Evolutionary conservation across 2,888 invertebrate genomes (phyloP), one percentile per base, ranked within the genome.

Genomic region (Periphyllus acericola): DNA sequence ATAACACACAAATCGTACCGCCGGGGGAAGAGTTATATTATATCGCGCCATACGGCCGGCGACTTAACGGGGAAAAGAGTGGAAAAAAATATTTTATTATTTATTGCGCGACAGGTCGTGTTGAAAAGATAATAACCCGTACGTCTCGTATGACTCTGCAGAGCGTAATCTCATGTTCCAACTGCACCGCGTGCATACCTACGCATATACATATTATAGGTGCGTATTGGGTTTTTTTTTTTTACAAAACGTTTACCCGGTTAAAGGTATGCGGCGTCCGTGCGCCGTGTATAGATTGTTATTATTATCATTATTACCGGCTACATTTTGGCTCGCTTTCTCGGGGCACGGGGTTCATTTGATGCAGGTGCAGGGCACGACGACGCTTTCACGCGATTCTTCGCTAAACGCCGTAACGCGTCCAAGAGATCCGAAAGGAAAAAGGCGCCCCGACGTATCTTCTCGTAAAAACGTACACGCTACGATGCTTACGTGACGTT

Each of bases 61-160:
- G 46, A 46, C 46, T 46, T 46, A 9, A 46, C 46, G 11, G 46
- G 5, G 55, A 2, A 19, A 19, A 4, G 19, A 19, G 60, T 36
- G 29, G 3, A 36, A 40, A 29, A 46, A 29, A 6, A 8, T 40
- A 19, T 29, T 32, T 32, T 32, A 34, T 71, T 82, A 71, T 83
- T 74, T 74, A 60, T 55, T 74, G 19, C 52, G 11, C 36, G 55
- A 83, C 72, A 34, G 55, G n/a, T 83, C 72, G 55, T 55, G 83
- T 83, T 19, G 55, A 83, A 83, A 72, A 72, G n/a, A 83, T 72
- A 55, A 82, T 34, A 71, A 71, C 68, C 46, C 32, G 19, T 19
- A 46, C 32, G 46, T 52, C 46, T 82, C n/a, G 32, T 82, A 71
- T 72, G 71, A 82, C 72, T 72, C 52, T 34, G 25, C 72, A 46